Conservation (phyloP, 2,113 vertebrate species). For the Mormoops blainvillei region DNA sequence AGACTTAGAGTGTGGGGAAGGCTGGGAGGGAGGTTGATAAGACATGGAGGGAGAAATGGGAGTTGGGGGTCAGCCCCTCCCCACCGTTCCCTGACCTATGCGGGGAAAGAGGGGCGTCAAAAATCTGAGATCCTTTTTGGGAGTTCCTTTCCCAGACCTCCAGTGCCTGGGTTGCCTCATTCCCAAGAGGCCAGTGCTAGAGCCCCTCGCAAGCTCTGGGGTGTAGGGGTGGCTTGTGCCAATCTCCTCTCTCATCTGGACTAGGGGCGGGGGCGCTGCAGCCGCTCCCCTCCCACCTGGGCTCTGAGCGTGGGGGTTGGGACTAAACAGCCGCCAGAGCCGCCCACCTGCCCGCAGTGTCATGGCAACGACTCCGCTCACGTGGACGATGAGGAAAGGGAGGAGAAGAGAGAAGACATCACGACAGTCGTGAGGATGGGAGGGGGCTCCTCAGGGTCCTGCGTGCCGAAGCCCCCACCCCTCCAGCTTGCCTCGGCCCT, state of each 20-base stretch:
- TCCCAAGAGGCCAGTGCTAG: neutral
- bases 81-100: neutral
- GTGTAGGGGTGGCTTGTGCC: neutral
- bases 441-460: conserved; percentile 44
- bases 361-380: conserved; percentile 77
- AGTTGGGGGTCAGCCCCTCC: neutral
- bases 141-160: neutral
- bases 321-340: conserved; percentile 70
- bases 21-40: neutral
- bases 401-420: conserved; percentile 61
- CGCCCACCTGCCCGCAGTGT: conserved; percentile 76
- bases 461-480: neutral
- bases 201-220: neutral
- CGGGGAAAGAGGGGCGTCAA: neutral
- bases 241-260: neutral
- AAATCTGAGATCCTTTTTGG: neutral
- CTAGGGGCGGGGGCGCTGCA: conserved; percentile 16
- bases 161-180: neutral
- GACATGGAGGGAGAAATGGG: neutral
- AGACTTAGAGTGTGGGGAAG: neutral
- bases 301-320: conserved; percentile 70
- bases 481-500: neutral
- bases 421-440: neutral
- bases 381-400: conserved; percentile 71
- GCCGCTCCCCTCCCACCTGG: conserved; percentile 69